A percentile compares a stretch with the other conserved stretches of the same genome.
These are phyloP conservation scores for Anguilla anguilla DNA, from an alignment of 2,797 vertebrate genomes.

Conservation along the genomic window DNA sequence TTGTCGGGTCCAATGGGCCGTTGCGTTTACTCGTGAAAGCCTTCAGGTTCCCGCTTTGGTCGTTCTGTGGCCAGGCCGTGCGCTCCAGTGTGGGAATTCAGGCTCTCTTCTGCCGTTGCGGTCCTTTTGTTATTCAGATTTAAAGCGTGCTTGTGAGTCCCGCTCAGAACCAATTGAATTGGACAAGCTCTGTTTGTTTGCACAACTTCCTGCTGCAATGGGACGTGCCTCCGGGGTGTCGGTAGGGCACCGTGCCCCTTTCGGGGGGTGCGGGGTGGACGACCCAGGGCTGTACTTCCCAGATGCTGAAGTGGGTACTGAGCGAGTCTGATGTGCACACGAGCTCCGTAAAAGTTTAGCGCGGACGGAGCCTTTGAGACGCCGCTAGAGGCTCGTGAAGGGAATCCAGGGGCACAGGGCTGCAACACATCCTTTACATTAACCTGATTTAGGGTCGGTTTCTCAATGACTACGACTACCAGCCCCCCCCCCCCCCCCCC, in stretches of 20 bases:
- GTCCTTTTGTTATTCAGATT: conserved; percentile 2
- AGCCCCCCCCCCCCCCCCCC: not conserved
- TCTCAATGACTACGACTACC: not conserved
- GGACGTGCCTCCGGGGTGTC: not conserved
- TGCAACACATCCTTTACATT: not conserved
- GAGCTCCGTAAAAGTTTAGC: not conserved
- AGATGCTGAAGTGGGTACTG: not conserved
- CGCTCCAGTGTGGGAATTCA: not conserved
- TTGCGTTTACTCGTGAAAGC: not conserved
- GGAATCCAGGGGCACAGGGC: not conserved
- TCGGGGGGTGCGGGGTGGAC: not conserved
- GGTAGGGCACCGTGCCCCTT: not conserved
- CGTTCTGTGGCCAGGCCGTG: not conserved
- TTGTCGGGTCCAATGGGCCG: not conserved
- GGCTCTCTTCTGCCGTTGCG: not conserved
- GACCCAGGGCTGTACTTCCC: not conserved
- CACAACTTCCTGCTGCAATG: not conserved
- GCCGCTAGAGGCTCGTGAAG: not conserved
- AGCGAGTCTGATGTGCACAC: not conserved
- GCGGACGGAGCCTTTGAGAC: not conserved
- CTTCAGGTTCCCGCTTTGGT: not conserved
- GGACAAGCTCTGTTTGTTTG: conserved; percentile 1
- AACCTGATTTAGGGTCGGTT: not conserved
- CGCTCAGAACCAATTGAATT: not conserved
- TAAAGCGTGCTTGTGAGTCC: not conserved